Evolutionary conservation across 2,797 vertebrate genomes (phyloP), one percentile per base, ranked within the genome.

Genomic region (Thalassophryne amazonica): DNA sequence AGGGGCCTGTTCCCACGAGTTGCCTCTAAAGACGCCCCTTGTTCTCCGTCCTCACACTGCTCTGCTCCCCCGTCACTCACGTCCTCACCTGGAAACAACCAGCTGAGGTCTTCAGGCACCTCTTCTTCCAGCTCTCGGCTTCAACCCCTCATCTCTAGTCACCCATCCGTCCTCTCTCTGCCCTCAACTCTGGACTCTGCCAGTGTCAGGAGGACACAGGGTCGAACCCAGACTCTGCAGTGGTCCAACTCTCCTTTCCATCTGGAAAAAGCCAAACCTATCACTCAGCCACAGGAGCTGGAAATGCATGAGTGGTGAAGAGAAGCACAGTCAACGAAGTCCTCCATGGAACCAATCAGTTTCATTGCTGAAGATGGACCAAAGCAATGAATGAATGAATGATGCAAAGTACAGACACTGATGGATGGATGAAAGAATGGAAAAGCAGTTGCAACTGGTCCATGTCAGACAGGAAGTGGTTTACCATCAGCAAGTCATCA

Each of bases 341-440:
- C 72, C 51, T 84, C 79, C 32, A 37, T 61, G 1, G 90, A 92
- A 75, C 79, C 86, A 68, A 91, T 92, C 73, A 87, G 88, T 65
- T 92, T 89, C 78, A 92, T 92, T 1, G 91, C 93, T 24, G 90
- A 93, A 34, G 91, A 92, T 21, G 90, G 88, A 51, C 88, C 87
- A 1, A 86, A 79, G 14, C 73, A 88, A 65, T 91, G 87, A 89
- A 50, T 9, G 11, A 33, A 43, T 11, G 11, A 5, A 1, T 5
- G 3, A 12, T 3, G 4, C 14, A 23, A 12, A 6, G 1, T 35
- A 38, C 32, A 42, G 36, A 56, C 30, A 9, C 14, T 16, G 31
- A 23, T 4, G 8, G 16, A 12, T 17, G 38, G 9, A 23, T 10
- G 23, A 45, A 21, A 41, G 22, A 31, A 38, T 10, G 15, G n/a